Percentiles rank a stretch among this genome's conserved stretches.
Evolutionary conservation across 2,113 vertebrate genomes (phyloP).

Genomic region (Oreochromis spilurus): DNA sequence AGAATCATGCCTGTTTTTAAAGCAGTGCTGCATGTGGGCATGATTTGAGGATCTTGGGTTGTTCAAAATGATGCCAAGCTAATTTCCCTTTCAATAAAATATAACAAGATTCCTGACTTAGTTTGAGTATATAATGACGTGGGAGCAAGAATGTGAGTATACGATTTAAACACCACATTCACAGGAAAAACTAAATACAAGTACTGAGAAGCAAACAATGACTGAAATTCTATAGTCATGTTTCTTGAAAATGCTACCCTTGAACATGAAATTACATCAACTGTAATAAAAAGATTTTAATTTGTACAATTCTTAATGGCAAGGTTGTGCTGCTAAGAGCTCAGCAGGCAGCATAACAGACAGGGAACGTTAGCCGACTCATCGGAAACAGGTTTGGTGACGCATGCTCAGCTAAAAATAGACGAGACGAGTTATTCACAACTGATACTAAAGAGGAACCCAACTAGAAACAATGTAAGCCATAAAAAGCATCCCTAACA

Average conservation of each 20-base stretch:
- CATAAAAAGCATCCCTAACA: too few species aligned
- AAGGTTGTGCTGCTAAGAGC: neutral
- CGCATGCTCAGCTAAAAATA: neutral
- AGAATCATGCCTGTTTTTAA: neutral
- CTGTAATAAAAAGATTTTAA: neutral
- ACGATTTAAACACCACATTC: too few species aligned
- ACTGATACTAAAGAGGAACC: neutral
- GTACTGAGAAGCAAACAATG: rapidly evolving
- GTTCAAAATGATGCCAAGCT: rapidly evolving
- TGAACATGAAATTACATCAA: neutral
- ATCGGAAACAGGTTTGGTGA: neutral
- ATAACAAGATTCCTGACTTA: neutral
- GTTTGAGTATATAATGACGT: rapidly evolving
- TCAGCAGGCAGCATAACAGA: neutral
- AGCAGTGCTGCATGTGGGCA: neutral
- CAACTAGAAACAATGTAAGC: neutral
- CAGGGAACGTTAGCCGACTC: neutral
- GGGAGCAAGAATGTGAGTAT: neutral
- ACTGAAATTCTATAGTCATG: neutral
- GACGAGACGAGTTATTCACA: rapidly evolving
- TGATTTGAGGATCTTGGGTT: neutral
- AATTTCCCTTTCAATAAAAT: neutral
- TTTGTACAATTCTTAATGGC: neutral
- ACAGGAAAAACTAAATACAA: neutral
- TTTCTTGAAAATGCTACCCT: neutral